Evolutionary conservation across 2,113 vertebrate genomes (phyloP).

Genomic region (Corydoras maculifer): DNA sequence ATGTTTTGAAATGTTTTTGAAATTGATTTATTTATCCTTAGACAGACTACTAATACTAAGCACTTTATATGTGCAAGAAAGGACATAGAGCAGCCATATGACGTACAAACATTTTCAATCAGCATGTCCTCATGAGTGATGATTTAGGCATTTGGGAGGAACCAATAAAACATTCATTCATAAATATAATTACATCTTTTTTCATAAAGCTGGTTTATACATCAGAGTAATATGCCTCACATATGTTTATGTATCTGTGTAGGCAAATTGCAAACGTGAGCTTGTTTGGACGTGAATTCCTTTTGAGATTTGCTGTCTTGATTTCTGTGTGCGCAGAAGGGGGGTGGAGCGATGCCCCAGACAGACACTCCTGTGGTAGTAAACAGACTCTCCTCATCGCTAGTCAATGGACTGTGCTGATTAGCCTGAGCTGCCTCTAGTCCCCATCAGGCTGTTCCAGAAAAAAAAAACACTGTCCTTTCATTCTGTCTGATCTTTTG

Average conservation of each 20-base stretch:
- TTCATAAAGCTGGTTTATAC: conserved; percentile 20
- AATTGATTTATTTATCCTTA: neutral
- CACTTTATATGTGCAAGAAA: neutral
- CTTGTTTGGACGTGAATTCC: conserved; percentile 1
- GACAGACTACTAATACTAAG: neutral
- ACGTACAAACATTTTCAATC: conserved; percentile 2
- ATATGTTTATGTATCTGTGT: conserved; percentile 6
- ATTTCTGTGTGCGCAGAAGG: neutral
- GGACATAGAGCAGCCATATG: conserved; percentile 26
- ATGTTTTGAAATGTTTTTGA: no score
- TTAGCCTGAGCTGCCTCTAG: neutral
- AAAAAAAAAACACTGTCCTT: conserved; percentile 23
- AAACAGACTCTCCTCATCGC: conserved; percentile 28
- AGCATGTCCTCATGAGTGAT: neutral
- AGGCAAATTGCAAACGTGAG: neutral
- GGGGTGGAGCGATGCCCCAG: conserved; percentile 4
- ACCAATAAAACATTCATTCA: conserved; percentile 13
- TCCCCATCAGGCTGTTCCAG: conserved; percentile 18
- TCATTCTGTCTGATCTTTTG: conserved; percentile 22
- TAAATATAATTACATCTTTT: conserved; percentile 11
- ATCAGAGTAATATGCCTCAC: conserved; percentile 8
- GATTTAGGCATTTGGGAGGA: neutral
- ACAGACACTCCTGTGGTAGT: conserved; percentile 5
- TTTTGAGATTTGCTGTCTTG: conserved; percentile 11
- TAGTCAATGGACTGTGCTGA: conserved; percentile 19